phyloP scores from a whole-genome alignment of 2,888 invertebrate genomes.

The Drosophila fungiperda region DNA sequence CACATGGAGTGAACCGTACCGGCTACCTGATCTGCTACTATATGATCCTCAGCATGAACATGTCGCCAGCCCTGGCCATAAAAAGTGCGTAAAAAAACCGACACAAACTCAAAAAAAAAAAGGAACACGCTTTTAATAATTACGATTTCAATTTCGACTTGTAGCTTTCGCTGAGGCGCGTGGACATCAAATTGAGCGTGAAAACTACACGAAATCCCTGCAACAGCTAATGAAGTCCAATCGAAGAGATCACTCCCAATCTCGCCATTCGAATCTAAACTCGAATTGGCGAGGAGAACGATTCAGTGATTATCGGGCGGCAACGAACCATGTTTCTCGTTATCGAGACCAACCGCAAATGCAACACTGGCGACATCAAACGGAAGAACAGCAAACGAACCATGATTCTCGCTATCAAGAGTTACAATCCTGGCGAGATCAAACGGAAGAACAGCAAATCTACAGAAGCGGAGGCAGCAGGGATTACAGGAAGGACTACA shows the following conservation, averaged over 20 bases:
- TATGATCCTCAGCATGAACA: conserved; percentile 88
- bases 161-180: conserved; percentile 89
- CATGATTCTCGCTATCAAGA: neutral
- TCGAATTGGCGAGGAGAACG: neutral
- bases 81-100: conserved; percentile 85
- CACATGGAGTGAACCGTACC: conserved; percentile 92
- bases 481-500: neutral
- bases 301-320: neutral
- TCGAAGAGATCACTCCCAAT: neutral
- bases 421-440: neutral
- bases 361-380: neutral
- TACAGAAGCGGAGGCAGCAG: neutral
- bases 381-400: neutral
- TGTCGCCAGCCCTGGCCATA: conserved; percentile 87
- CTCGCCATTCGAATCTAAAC: no score
- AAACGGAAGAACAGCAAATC: neutral
- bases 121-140: neutral
- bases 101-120: neutral
- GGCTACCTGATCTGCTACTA: conserved; percentile 92
- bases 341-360: neutral
- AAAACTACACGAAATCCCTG: conserved; percentile 85
- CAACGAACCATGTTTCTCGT: neutral
- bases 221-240: neutral
- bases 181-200: conserved; percentile 89
- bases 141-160: conserved; percentile 14